A percentile compares a stretch with the other conserved stretches of the same genome.
These are phyloP conservation scores for Nematopogon swammerdamellus DNA, from an alignment of 2,888 invertebrate species.

Conservation along the genomic window DNA sequence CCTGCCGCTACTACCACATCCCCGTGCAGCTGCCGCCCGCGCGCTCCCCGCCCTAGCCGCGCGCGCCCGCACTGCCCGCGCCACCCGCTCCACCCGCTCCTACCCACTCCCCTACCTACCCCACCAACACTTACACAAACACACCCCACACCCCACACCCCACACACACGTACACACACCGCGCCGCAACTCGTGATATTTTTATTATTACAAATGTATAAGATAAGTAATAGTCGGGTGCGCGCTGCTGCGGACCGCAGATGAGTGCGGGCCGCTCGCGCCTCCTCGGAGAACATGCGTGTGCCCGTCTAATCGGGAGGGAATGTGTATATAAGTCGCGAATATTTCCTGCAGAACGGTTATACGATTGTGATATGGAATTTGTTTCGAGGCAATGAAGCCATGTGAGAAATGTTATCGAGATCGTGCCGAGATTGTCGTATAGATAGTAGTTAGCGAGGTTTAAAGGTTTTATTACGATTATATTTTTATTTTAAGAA, in stretches of 20 bases:
- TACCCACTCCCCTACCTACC: conserved; percentile 9
- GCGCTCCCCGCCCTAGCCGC: conserved; percentile 47
- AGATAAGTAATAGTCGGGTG: conserved; percentile 24
- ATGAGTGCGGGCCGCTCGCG: too few relatives aligned
- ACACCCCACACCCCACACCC: conserved; percentile 9
- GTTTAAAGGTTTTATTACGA: conserved; percentile 57
- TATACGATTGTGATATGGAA: conserved; percentile 56
- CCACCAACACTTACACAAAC: conserved; percentile 4
- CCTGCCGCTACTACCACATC: conserved; percentile 98
- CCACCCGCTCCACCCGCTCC: conserved; percentile 12
- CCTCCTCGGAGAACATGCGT: not conserved
- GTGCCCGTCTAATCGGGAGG: conserved; percentile 22
- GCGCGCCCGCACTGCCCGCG: conserved; percentile 18
- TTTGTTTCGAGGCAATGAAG: conserved; percentile 52
- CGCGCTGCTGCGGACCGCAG: conserved; percentile 15
- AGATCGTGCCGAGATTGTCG: conserved; percentile 49
- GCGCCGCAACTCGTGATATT: conserved; percentile 33
- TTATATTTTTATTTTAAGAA: conserved; percentile 51
- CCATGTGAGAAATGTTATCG: conserved; percentile 50
- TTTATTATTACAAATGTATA: conserved; percentile 24
- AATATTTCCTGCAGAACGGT: conserved; percentile 53
- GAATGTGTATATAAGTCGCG: conserved; percentile 55
- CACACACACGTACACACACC: conserved; percentile 9
- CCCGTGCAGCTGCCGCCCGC: conserved; percentile 87
- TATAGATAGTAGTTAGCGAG: conserved; percentile 54